Conservation (phyloP, 2,888 invertebrate species). For the Drosophila aldrichi region DNA sequence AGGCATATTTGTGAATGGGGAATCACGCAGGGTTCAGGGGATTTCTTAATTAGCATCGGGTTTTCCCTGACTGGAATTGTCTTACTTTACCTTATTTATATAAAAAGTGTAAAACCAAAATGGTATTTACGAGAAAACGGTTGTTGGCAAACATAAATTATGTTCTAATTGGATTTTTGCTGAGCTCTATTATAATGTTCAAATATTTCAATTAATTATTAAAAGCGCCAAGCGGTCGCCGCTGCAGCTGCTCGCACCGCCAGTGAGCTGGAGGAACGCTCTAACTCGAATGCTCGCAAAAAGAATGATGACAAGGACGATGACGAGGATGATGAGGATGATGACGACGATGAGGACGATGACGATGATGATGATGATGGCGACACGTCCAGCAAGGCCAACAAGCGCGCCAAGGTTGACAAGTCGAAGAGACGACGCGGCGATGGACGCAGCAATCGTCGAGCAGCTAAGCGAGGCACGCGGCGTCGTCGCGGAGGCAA, state of each 20-base stretch:
- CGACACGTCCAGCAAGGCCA: slow-evolving; percentile 78
- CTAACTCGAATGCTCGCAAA: slow-evolving; percentile 31
- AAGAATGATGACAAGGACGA: slow-evolving; percentile 57
- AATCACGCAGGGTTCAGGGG: too few species aligned
- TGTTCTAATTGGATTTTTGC: too few species aligned
- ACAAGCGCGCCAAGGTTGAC: slow-evolving; percentile 57
- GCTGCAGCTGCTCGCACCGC: slow-evolving; percentile 80
- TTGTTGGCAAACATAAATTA: too few species aligned
- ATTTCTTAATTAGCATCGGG: too few species aligned
- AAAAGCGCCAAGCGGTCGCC: slow-evolving; percentile 78
- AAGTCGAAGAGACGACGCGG: slow-evolving; percentile 82
- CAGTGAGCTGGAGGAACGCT: slow-evolving; percentile 52
- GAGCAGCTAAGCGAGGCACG: slow-evolving; percentile 71
- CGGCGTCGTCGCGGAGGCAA: slow-evolving; percentile 69
- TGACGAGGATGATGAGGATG: slow-evolving; percentile 70
- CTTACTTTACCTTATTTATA: too few species aligned
- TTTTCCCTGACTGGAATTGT: too few species aligned
- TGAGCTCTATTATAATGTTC: not conserved
- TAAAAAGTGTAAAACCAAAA: too few species aligned
- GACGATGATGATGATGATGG: slow-evolving; percentile 62
- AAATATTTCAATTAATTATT: not conserved
- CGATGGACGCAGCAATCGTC: slow-evolving; percentile 75
- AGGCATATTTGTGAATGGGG: too few species aligned
- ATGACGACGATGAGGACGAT: slow-evolving; percentile 41
- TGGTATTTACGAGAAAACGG: too few species aligned